Conservation (phyloP, 2,888 invertebrate genomes). For the Meandrusa payeni region DNA sequence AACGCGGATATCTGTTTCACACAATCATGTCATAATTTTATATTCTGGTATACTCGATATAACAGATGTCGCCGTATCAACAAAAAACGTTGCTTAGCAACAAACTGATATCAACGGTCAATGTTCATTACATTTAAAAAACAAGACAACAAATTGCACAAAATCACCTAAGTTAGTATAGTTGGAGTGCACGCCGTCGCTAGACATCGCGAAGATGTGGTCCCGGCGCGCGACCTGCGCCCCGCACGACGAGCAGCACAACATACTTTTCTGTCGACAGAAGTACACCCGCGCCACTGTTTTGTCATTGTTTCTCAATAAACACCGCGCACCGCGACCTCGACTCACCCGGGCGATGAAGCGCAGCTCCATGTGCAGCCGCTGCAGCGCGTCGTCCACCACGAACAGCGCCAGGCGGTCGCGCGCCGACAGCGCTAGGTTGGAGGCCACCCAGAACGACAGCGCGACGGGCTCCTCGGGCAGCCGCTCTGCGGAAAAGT, state of each 20-base stretch:
- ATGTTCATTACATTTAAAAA: too few species aligned
- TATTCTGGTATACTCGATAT: too few species aligned
- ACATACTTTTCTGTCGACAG: conserved; percentile 43
- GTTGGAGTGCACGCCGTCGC: conserved; percentile 66
- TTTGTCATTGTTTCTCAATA: too few species aligned
- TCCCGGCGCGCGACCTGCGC: conserved; percentile 53
- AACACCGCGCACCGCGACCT: background rate
- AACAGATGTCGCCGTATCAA: too few species aligned
- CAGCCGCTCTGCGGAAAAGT: conserved; percentile 42
- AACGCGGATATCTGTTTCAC: too few species aligned
- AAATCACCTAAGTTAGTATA: conserved; percentile 51
- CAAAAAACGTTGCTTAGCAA: too few species aligned
- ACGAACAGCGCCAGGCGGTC: conserved; percentile 61
- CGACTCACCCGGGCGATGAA: conserved; percentile 44
- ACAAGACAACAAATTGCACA: too few species aligned
- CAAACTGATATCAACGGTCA: too few species aligned
- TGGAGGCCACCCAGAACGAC: conserved; percentile 73
- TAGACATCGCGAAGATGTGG: conserved; percentile 65
- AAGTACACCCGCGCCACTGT: too few species aligned
- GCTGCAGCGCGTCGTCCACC: conserved; percentile 60
- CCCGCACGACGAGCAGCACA: conserved; percentile 55
- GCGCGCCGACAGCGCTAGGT: conserved; percentile 57
- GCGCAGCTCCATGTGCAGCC: conserved; percentile 60
- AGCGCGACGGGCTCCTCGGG: conserved; percentile 65
- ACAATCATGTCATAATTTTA: too few species aligned